Evolutionary conservation across 2,888 invertebrate species (phyloP).

Genomic region (Furcula furcula): DNA sequence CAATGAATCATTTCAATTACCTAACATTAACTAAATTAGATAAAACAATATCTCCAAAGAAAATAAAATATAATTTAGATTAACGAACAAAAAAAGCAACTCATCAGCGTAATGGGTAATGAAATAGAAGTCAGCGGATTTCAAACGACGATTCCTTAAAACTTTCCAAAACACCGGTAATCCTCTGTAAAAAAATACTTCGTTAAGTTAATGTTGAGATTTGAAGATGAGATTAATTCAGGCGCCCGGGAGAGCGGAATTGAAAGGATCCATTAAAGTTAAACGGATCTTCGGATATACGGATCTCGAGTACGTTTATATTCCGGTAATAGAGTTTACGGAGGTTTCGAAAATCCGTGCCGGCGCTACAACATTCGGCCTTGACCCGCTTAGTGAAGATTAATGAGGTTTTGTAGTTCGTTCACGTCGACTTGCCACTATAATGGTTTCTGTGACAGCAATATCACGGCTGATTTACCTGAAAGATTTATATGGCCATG

Average conservation of each 20-base stretch:
- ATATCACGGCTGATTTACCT: no score
- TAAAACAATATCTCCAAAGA: no score
- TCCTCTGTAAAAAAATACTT: constrained; percentile 9
- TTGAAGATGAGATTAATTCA: constrained; percentile 38
- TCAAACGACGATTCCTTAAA: constrained; percentile 2
- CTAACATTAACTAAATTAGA: no score
- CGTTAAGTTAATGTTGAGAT: constrained; percentile 27
- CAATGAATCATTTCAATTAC: no score
- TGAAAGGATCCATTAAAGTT: no score
- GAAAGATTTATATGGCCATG: no score
- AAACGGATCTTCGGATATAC: constrained; percentile 21
- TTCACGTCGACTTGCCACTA: no score
- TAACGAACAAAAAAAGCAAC: no score
- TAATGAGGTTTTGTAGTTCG: no score
- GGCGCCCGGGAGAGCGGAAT: constrained; percentile 27
- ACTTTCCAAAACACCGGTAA: constrained; percentile 5
- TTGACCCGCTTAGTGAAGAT: no score
- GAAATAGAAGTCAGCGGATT: constrained; percentile 16
- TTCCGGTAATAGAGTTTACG: neutral
- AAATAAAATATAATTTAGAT: no score
- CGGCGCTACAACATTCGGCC: neutral
- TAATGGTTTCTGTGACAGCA: no score
- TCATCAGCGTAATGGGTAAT: constrained; percentile 14
- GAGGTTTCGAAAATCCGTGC: neutral
- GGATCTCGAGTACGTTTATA: constrained; percentile 8